Evolutionary conservation across 2,797 vertebrate genomes (phyloP).

Genomic region (Cossypha heuglini): DNA sequence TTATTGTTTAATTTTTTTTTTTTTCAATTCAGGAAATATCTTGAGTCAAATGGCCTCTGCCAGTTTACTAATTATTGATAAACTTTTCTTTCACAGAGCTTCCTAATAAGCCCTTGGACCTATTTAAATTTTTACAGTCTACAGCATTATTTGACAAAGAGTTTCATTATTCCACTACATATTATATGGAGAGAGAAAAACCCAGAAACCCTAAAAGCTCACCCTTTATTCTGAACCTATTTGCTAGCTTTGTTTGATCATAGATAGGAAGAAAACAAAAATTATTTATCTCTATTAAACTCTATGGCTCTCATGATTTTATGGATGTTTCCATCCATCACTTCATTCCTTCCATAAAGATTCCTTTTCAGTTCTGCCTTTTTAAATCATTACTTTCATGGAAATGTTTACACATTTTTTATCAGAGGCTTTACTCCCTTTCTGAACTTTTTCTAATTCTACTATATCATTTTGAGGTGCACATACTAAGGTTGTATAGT

Average conservation of each 20-base stretch:
- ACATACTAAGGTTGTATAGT: accelerated
- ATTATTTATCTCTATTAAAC: neutral
- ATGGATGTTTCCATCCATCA: no score
- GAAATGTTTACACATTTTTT: neutral
- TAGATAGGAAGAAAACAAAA: neutral
- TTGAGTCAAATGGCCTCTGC: neutral
- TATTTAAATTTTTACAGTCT: neutral
- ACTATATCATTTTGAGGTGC: accelerated
- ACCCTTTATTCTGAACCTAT: neutral
- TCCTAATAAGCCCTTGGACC: neutral
- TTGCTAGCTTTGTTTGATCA: neutral
- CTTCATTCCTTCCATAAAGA: no score
- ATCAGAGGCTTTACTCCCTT: neutral
- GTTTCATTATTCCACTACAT: neutral
- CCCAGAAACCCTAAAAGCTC: accelerated
- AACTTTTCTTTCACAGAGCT: neutral
- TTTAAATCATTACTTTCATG: neutral
- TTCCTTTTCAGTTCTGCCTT: neutral
- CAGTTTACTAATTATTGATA: neutral
- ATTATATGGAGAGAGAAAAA: accelerated
- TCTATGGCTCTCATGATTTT: neutral
- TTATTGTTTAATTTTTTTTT: neutral
- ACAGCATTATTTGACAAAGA: neutral
- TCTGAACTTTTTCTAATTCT: neutral
- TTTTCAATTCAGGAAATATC: neutral